Base-by-base conservation (phyloP, 2,113 vertebrate genomes). In the Aramus guarauna region DNA sequence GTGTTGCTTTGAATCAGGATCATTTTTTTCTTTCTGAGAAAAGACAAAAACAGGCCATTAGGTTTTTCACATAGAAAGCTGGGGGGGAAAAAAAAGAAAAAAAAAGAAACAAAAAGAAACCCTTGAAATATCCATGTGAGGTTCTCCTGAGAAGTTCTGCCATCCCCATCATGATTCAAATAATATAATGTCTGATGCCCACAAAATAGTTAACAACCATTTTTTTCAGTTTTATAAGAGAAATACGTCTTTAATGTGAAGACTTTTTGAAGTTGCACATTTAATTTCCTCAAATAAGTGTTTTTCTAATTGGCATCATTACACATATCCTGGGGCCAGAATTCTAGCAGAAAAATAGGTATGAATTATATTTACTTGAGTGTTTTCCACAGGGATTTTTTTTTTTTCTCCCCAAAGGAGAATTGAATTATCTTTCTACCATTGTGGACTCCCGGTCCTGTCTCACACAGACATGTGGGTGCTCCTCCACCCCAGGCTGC, bases 1-100 rank as follows among this genome's bases (percentile, higher is more conserved):
- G 91, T 88, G 90, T 92, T 97, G 95, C 93, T 98, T 97, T 96
- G 96, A 96, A 97, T 97, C 93, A 93, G 83, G 93, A 94, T 85
- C 2, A 79, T 86, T 96, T 93, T 93, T 94, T 90, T 87, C 85
- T 85, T 43, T 77, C 16, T 15, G 34, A 58, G 78, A 81, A 88
- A 92, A 93, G 41, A 92, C 72, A 76, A 93, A 91, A 96, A 86
- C 68, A 97, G 95, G 63, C 58, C 50, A 75, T 92, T 97, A 94
- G 29, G 92, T 96, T 97, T 97, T 97, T 81, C 88, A 94, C 90
- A 89, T 69, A 96, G 86, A 95, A 96, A 95, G 95, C n/a, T 36
- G 36, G 47, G 41, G 41, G 41, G n/a, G n/a, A n/a, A n/a, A n/a
- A 41, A 41, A 23, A 58, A 83, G 71, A 88, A 79, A 80, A 2